These are phyloP conservation scores for Porites lutea DNA, from an alignment of 64 coral and sea anemone species.

Conservation along the genomic window DNA sequence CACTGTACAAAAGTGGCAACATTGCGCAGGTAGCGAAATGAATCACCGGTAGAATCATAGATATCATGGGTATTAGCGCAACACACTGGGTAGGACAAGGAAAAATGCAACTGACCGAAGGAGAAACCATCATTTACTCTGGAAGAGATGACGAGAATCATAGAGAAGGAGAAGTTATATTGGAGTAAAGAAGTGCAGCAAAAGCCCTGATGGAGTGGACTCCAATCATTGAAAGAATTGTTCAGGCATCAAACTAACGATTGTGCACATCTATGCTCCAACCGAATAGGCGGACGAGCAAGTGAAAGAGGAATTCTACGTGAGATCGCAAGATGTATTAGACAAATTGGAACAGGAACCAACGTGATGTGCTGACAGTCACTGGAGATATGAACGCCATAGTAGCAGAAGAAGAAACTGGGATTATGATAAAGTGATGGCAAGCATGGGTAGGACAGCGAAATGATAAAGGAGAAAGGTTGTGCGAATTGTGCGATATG, in stretches of 20 bases:
- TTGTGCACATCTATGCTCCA: constrained; percentile 22
- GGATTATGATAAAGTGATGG: constrained; percentile 2
- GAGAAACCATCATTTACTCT: not conserved
- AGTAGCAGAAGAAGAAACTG: not conserved
- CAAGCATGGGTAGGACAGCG: constrained; percentile 15
- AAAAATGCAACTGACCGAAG: constrained; percentile 30
- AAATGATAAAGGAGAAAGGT: constrained; percentile 48
- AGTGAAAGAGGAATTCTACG: constrained; percentile 24
- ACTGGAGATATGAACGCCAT: not conserved
- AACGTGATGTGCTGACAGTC: constrained; percentile 1
- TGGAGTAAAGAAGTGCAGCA: constrained; percentile 30
- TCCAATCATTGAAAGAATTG: not conserved
- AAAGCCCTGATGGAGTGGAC: not conserved
- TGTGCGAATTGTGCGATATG: constrained; percentile 8
- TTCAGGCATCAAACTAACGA: constrained; percentile 2
- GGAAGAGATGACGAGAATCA: not conserved
- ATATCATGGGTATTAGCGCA: not conserved
- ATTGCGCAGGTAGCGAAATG: constrained; percentile 19
- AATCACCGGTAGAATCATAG: not conserved
- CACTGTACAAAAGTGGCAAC: not conserved
- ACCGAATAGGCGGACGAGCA: constrained; percentile 24
- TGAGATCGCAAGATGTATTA: constrained; percentile 14
- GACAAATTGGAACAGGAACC: not conserved
- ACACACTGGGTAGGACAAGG: constrained; percentile 37
- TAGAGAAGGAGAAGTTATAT: constrained; percentile 34